Conservation (phyloP, 2,797 vertebrate genomes). For the Chiroxiphia lanceolata region DNA sequence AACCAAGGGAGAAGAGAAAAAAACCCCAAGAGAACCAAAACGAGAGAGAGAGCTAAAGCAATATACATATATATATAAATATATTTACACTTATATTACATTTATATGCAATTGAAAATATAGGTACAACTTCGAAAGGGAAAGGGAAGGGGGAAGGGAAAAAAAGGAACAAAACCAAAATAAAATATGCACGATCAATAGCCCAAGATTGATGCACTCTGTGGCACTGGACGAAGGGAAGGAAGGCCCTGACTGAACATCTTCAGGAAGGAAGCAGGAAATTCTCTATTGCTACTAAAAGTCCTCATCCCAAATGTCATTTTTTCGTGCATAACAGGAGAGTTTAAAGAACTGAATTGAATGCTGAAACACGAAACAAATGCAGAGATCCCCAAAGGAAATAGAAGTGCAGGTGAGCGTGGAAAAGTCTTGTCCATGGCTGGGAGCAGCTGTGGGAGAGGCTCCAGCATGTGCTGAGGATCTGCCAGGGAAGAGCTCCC, state of each 20-base stretch:
- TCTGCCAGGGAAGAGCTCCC: accelerated
- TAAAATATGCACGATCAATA: no score
- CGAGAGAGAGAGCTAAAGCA: no score
- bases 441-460: not conserved
- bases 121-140: no score
- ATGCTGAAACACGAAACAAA: not conserved
- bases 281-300: accelerated
- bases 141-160: no score
- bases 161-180: no score
- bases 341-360: not conserved
- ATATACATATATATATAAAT: no score
- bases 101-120: no score
- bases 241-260: accelerated
- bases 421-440: not conserved
- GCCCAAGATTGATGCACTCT: not conserved
- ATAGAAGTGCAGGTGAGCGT: accelerated
- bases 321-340: not conserved
- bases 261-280: not conserved
- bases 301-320: not conserved
- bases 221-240: not conserved
- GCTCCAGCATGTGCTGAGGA: accelerated
- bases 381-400: not conserved
- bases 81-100: no score
- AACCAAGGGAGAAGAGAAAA: no score
- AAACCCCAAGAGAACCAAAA: no score